A percentile compares a stretch with the other conserved stretches of the same genome.
These are phyloP conservation scores for Troilus luridus DNA, from an alignment of 2,888 invertebrate genomes.

Conservation along the genomic window DNA sequence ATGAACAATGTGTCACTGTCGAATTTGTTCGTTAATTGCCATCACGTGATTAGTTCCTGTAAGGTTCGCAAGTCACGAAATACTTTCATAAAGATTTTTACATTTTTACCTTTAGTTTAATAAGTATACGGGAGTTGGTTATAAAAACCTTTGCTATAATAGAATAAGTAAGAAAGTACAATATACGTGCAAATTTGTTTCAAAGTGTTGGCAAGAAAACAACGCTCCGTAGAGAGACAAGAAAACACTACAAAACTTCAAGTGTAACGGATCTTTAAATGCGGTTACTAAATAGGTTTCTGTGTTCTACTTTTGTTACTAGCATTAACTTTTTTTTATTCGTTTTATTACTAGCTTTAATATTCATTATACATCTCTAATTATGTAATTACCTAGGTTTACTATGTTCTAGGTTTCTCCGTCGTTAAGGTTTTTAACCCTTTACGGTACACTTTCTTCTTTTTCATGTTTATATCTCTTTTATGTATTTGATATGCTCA, in stretches of 20 bases:
- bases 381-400: not conserved
- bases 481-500: not conserved
- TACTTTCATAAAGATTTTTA: not conserved
- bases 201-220: not conserved
- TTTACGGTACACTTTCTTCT: not conserved
- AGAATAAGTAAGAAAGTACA: not conserved
- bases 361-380: not conserved
- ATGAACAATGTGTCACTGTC: not conserved
- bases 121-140: not conserved
- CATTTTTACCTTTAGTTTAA: not conserved
- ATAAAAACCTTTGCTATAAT: not conserved
- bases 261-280: not conserved
- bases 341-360: not conserved
- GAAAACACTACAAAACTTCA: not conserved
- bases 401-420: not conserved
- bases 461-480: not conserved
- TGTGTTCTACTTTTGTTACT: not conserved
- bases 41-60: not conserved
- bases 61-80: not conserved
- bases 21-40: not conserved
- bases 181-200: not conserved
- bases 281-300: not conserved
- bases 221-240: not conserved
- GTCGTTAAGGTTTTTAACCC: not conserved
- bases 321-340: not conserved